Evolutionary conservation across 2,113 vertebrate species (phyloP).

Genomic region (Macquaria ambigua): DNA sequence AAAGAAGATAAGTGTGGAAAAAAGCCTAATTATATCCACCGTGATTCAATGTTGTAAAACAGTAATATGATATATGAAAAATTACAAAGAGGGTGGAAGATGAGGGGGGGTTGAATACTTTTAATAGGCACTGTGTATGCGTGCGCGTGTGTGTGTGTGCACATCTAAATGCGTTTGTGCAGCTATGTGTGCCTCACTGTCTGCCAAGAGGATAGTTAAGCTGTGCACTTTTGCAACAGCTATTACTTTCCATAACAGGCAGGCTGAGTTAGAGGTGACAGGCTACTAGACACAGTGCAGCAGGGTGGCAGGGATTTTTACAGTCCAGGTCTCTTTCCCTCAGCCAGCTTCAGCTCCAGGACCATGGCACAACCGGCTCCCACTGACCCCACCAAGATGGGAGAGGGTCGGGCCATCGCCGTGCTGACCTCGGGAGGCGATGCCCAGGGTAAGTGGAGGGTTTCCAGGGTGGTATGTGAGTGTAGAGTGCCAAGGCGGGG

Average conservation of each 20-base stretch:
- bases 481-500: constrained; percentile 42
- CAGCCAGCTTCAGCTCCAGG: constrained; percentile 54
- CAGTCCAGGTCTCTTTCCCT: constrained; percentile 38
- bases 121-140: constrained; percentile 14
- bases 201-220: constrained; percentile 61
- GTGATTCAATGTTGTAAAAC: constrained; percentile 3
- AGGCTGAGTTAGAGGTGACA: constrained; percentile 38
- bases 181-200: constrained; percentile 48
- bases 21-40: background rate
- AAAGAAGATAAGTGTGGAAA: background rate
- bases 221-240: constrained; percentile 56
- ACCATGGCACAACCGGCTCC: constrained; percentile 57
- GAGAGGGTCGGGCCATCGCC: constrained; percentile 91
- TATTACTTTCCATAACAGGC: constrained; percentile 50
- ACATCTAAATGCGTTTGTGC: constrained; percentile 46
- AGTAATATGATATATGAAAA: constrained; percentile 2
- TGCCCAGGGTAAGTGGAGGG: constrained; percentile 90
- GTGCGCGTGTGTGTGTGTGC: background rate
- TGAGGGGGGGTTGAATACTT: background rate
- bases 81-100: background rate
- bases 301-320: constrained; percentile 34
- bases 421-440: constrained; percentile 96
- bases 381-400: constrained; percentile 79
- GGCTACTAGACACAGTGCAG: constrained; percentile 25
- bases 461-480: background rate